Conservation (phyloP, 2,888 invertebrate species). For the Odontomyia ornata region DNA sequence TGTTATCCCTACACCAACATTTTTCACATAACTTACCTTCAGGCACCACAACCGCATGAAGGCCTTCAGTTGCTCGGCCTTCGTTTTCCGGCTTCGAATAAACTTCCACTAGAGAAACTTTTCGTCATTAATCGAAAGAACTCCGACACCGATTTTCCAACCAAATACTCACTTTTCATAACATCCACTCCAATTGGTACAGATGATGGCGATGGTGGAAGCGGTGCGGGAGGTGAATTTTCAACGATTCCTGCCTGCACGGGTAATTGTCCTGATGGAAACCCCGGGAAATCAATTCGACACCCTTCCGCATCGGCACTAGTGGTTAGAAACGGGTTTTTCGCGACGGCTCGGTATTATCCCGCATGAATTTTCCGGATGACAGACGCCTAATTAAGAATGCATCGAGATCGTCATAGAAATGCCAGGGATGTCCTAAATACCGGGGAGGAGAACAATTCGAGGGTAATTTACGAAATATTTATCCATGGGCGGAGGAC, state of each 20-base stretch:
- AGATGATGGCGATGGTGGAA: no score
- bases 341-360: constrained; percentile 69
- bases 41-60: constrained; percentile 94
- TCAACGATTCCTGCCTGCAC: constrained; percentile 78
- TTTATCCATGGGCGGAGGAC: no score
- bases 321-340: constrained; percentile 72
- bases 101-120: constrained; percentile 88
- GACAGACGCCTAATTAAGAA: constrained; percentile 86
- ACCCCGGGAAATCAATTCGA: constrained; percentile 84
- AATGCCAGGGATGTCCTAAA: no score
- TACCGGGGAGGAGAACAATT: no score
- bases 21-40: constrained; percentile 96
- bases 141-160: constrained; percentile 75
- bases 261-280: constrained; percentile 90
- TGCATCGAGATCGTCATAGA: constrained; percentile 86
- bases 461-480: no score
- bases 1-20: no score
- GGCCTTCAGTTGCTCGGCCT: constrained; percentile 74
- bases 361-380: constrained; percentile 81
- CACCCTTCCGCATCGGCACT: no score
- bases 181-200: constrained; percentile 80
- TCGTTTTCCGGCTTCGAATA: constrained; percentile 69
- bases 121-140: constrained; percentile 90
- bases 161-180: constrained; percentile 84
- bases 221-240: not conserved